phyloP scores from a whole-genome alignment of 64 coral and sea anemone species.

The Pocillopora verrucosa region DNA sequence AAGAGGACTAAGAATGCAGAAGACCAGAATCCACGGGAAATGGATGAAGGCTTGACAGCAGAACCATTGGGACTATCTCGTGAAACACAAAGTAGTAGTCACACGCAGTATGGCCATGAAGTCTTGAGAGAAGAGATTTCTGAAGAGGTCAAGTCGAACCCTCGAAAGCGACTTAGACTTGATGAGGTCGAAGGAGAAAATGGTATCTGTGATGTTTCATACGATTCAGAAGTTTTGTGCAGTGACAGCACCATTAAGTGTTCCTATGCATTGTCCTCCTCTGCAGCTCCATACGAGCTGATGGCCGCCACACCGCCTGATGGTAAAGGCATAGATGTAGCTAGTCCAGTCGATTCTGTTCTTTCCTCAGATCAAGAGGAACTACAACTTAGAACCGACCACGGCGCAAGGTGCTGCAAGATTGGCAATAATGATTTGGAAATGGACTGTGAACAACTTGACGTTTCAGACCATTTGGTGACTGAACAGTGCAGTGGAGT shows the following conservation, averaged over 20 bases:
- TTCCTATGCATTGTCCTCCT: neutral
- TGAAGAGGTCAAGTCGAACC: neutral
- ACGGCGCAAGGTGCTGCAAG: too few species aligned
- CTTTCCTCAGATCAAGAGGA: neutral
- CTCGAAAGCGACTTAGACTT: constrained; percentile 15
- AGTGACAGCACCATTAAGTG: neutral
- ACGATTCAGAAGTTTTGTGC: neutral
- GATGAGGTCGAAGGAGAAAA: neutral
- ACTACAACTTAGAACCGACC: neutral
- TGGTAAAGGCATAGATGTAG: neutral
- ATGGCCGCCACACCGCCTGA: neutral
- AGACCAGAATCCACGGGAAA: neutral
- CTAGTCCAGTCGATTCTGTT: neutral
- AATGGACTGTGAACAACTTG: neutral
- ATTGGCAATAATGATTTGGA: neutral
- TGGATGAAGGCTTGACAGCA: neutral
- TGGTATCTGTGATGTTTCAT: neutral
- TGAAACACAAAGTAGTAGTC: neutral
- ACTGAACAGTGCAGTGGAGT: neutral
- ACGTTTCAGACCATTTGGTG: neutral
- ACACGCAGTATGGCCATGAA: neutral
- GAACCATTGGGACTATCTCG: neutral
- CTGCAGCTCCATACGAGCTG: neutral
- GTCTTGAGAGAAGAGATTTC: neutral
- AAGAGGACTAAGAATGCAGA: neutral